Percentiles rank a stretch among this genome's conserved stretches.
Conservation (phyloP, 2,797 vertebrate species). For the Mus spretus region DNA sequence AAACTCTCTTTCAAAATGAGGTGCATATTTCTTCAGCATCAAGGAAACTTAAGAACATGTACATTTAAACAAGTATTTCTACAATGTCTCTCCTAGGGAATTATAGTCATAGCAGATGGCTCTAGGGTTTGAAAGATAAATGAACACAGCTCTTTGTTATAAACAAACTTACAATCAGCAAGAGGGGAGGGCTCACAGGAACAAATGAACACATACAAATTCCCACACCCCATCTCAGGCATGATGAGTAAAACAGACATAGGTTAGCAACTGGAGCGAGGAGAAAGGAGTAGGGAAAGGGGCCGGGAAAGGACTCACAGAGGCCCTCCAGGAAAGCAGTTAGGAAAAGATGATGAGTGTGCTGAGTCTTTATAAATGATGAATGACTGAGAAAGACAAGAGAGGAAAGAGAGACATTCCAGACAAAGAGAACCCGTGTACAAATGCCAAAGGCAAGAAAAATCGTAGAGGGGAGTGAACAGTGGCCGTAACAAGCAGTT, state of each 20-base stretch:
- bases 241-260: not conserved
- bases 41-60: slow-evolving; percentile 37
- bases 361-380: not conserved
- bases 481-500: not conserved
- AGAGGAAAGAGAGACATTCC: not conserved
- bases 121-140: slow-evolving; percentile 5
- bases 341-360: not conserved
- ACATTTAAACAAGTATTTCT: slow-evolving; percentile 2
- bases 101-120: not conserved
- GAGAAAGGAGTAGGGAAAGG: not conserved
- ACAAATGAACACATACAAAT: not conserved
- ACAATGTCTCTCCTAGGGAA: not conserved
- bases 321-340: not conserved
- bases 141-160: not conserved
- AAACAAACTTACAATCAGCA: not conserved
- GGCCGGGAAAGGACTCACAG: not conserved
- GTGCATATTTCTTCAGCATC: slow-evolving; percentile 17
- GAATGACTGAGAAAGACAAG: not conserved
- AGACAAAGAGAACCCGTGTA: not conserved
- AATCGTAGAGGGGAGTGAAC: not conserved
- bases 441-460: not conserved
- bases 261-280: not conserved
- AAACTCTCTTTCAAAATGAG: slow-evolving; percentile 56
- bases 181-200: not conserved
- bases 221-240: not conserved